Conservation (phyloP, 2,888 invertebrate genomes). For the Dryobota labecula region DNA sequence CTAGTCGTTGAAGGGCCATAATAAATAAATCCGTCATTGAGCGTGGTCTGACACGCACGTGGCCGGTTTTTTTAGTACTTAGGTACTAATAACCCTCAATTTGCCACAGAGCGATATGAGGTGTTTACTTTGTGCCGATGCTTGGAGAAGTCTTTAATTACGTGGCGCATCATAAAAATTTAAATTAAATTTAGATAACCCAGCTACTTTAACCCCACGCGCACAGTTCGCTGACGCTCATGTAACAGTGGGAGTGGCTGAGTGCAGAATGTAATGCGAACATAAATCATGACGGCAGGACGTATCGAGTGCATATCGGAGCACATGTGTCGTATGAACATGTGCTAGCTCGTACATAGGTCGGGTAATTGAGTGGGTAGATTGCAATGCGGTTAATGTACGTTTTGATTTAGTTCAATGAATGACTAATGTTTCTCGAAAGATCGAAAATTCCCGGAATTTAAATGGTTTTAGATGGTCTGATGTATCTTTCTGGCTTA, state of each 20-base stretch:
- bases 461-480: background rate
- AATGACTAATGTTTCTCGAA: background rate
- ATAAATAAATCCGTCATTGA: too few species aligned
- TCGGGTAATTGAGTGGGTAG: conserved; percentile 6
- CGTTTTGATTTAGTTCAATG: conserved; percentile 1
- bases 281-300: conserved; percentile 31
- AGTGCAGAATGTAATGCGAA: conserved; percentile 7
- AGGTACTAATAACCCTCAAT: too few species aligned
- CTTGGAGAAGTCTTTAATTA: background rate
- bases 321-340: conserved; percentile 5
- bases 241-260: background rate
- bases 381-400: conserved; percentile 11
- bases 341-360: background rate
- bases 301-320: conserved; percentile 24
- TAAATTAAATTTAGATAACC: background rate
- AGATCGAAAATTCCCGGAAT: background rate
- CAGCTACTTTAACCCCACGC: background rate
- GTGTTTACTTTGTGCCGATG: background rate
- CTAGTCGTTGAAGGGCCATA: too few species aligned
- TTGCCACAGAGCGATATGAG: background rate
- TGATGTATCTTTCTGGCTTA: background rate
- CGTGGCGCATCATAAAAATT: background rate
- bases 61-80: too few species aligned
- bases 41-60: too few species aligned
- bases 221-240: background rate